Base-by-base conservation (phyloP, 2,888 invertebrate genomes). In the Drosophila planitibia region DNA sequence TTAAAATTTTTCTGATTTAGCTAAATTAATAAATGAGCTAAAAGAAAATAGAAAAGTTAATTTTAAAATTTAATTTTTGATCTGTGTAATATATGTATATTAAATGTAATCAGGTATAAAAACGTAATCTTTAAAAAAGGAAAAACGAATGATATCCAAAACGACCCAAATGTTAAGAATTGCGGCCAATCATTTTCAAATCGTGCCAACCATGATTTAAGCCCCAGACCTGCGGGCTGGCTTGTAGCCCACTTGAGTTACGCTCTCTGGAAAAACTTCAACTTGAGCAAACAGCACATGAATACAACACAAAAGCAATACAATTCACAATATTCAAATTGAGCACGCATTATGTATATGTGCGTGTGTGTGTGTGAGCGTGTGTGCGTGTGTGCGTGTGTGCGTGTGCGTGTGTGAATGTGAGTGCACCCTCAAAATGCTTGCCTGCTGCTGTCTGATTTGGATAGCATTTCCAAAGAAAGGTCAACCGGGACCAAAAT, bases 211-310 rank as follows among this genome's bases (percentile, higher is more conserved):
- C 47, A 47, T 47, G 25, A 47, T 47, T 47, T 47, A 47, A 47
- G 47, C 47, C 47, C 7, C 22, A 47, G 44, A 47, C 47, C 22
- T 47, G 47, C 47, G 47, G 47, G 25, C 25, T 47, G 47, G 25
- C 22, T 25, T 25, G 47, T 25, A 47, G 47, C 25, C 47, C 47
- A 47, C 47, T 47, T 47, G 25, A 47, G 47, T 16, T 25, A 47
- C 25, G 47, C 47, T 47, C 47, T 25, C 47, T 47, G 47, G 47
- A 47, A 47, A 47, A 47, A 25, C 47, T 47, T 47, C 47, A 47
- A 47, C 16, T 47, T 47, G 47, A 25, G 47, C 47, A 25, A 59
- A 41, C 44, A 59, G 39, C 58, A 32, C 58, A 47, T 47, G 47
- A 47, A 47, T 25, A 47, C 25, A 25, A 47, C 25, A 47, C 22